A percentile compares a stretch with the other conserved stretches of the same genome.
Conservation (phyloP, 2,797 vertebrate species). For the Lycodopsis pacificus region DNA sequence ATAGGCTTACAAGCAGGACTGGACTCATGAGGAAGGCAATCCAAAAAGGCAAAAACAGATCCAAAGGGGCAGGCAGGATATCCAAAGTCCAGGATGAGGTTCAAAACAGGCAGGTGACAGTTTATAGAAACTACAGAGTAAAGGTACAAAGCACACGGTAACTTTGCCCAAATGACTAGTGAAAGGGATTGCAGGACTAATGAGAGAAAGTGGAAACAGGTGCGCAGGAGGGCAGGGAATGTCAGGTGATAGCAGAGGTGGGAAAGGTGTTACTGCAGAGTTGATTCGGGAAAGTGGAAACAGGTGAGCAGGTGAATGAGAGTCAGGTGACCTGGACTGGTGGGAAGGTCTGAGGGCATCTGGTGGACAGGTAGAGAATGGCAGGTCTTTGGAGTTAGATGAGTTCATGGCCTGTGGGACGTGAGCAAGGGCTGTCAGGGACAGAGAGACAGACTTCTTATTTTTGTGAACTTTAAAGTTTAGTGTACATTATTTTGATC, state of each 20-base stretch:
- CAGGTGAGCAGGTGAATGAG: not conserved
- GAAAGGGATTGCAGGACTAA: not conserved
- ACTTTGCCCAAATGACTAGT: not conserved
- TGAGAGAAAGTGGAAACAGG: not conserved
- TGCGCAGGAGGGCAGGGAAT: too few species aligned
- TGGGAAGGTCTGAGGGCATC: too few species aligned
- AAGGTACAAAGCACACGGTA: not conserved
- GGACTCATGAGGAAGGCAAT: not conserved
- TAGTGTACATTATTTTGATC: not conserved
- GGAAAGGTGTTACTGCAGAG: not conserved
- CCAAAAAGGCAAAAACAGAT: not conserved
- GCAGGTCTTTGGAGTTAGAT: too few species aligned
- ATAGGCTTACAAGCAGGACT: not conserved
- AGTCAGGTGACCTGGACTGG: not conserved
- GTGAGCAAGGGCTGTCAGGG: too few species aligned
- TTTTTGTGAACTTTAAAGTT: too few species aligned
- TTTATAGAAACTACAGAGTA: not conserved
- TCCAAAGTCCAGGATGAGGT: not conserved
- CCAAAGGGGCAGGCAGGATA: not conserved
- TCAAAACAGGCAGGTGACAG: not conserved
- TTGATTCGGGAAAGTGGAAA: not conserved
- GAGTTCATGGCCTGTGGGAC: too few species aligned
- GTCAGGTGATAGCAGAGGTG: not conserved
- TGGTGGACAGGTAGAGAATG: too few species aligned
- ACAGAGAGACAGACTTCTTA: too few species aligned